Base-by-base conservation (phyloP, 2,797 vertebrate genomes). In the Cuniculus paca region DNA sequence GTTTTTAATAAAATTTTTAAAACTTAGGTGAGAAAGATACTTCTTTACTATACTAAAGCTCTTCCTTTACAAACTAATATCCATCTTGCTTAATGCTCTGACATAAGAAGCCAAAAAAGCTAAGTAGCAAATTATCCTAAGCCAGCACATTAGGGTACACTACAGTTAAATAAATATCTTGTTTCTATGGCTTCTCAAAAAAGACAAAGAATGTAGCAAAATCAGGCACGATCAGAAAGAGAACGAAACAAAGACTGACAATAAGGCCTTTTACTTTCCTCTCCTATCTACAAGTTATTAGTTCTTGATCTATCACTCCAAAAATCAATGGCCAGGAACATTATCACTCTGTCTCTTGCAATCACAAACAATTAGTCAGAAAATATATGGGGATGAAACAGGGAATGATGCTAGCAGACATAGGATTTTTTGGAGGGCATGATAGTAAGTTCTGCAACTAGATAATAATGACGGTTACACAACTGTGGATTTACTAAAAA, bases 161-260 rank as follows among this genome's bases (percentile, higher is more conserved):
- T 75, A 24, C 42, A n/a, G 65, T 34, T 79, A 77, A 63, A 60
- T 65, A 91, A 56, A 61, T 70, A 39, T n/a, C 54, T 60, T 91
- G 65, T 36, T 61, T 31, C 52, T 50, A 3, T 39, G 56, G 42
- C 45, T 95, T 91, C 70, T 75, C 54, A 26, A 3, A 56, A 86
- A 72, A 81, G 63, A 81, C n/a, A 95, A 91, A 85, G 36, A n/a
- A 36, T 36, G 13, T 48, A 82, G n/a, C 17, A 90, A 61, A 90
- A 22, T 20, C 48, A 77, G 28, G 20, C 39, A 20, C 72, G 68
- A 5, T 78, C 61, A 52, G 24, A 77, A 92, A 45, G 56, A 75
- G 22, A 81, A 31, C 54, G 17, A 88, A 68, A n/a, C 17, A 84
- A 61, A 85, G 6, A 11, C 11, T 5, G 39, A n/a, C 13, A 39